A percentile compares a stretch with the other conserved stretches of the same genome.
Evolutionary conservation across 2,888 invertebrate species (phyloP).

Genomic region (Galeruca laticollis): DNA sequence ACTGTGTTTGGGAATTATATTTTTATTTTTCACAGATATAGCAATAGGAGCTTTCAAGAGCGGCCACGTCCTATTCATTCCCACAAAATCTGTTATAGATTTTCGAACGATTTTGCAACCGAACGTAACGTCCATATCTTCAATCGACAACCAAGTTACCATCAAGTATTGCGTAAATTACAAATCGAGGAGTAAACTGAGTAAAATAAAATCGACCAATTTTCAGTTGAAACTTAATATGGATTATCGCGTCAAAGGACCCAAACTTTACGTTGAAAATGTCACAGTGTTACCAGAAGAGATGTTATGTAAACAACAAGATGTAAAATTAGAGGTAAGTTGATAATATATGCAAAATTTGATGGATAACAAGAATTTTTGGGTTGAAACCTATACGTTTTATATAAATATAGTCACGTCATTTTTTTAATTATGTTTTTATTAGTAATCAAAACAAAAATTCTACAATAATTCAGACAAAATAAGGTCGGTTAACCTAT

Average conservation of each 20-base stretch:
- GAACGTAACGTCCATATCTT: constrained; percentile 33
- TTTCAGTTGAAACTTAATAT: constrained; percentile 35
- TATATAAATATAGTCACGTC: too few relatives aligned
- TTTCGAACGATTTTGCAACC: constrained; percentile 43
- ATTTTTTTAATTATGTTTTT: too few relatives aligned
- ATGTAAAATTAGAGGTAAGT: constrained; percentile 39
- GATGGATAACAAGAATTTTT: too few relatives aligned
- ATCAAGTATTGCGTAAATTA: constrained; percentile 45
- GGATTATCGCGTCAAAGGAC: constrained; percentile 43
- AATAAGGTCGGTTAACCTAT: too few relatives aligned
- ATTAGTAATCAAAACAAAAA: too few relatives aligned
- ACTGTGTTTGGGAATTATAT: too few relatives aligned
- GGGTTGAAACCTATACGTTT: too few relatives aligned
- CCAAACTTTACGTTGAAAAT: constrained; percentile 18
- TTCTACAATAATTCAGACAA: too few relatives aligned
- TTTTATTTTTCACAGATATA: constrained; percentile 67
- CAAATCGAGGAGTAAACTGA: constrained; percentile 40
- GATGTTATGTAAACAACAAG: constrained; percentile 20
- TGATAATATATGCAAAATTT: background rate
- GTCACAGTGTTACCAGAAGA: constrained; percentile 16
- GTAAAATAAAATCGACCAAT: constrained; percentile 23
- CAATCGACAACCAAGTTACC: constrained; percentile 6
- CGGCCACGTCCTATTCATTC: constrained; percentile 70
- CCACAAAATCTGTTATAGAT: constrained; percentile 62
- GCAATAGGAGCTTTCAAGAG: constrained; percentile 73